These are phyloP conservation scores for Zonotrichia albicollis DNA, from an alignment of 2,797 vertebrate species.

Conservation along the genomic window DNA sequence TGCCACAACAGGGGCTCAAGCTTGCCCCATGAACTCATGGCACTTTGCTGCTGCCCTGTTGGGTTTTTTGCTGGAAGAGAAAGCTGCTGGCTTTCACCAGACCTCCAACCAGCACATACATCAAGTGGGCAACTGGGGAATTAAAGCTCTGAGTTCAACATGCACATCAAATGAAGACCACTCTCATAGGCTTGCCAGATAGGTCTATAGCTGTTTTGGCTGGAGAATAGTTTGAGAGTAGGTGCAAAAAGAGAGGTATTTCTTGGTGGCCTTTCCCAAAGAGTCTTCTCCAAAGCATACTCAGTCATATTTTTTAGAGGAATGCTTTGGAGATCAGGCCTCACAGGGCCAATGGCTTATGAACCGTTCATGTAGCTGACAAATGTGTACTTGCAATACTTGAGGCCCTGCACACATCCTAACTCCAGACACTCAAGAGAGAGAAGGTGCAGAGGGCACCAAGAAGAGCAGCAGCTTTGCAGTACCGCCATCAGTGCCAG, in stretches of 20 bases:
- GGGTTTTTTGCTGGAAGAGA: not conserved
- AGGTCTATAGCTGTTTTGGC: not conserved
- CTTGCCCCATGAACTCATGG: not conserved
- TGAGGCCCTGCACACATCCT: not conserved
- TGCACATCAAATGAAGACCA: not conserved
- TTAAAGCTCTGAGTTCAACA: not conserved
- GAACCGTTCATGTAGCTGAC: accelerated
- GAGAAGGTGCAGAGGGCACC: not conserved
- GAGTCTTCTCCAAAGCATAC: not conserved
- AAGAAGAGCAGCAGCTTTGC: not conserved
- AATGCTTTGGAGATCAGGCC: not conserved
- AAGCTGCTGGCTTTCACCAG: not conserved
- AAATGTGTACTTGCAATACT: not conserved
- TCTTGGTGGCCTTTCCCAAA: not conserved
- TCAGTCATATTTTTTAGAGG: not conserved
- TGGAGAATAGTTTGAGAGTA: not conserved
- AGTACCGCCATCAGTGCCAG: not conserved
- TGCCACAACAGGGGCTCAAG: not conserved
- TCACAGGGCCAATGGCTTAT: not conserved
- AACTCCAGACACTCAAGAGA: not conserved
- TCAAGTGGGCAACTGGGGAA: not conserved
- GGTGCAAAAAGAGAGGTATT: not conserved
- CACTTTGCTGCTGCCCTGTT: not conserved
- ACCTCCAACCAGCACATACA: not conserved
- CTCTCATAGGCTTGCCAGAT: not conserved